Base-by-base conservation (phyloP, 2,113 vertebrate species). In the Lamprologus callipterus region DNA sequence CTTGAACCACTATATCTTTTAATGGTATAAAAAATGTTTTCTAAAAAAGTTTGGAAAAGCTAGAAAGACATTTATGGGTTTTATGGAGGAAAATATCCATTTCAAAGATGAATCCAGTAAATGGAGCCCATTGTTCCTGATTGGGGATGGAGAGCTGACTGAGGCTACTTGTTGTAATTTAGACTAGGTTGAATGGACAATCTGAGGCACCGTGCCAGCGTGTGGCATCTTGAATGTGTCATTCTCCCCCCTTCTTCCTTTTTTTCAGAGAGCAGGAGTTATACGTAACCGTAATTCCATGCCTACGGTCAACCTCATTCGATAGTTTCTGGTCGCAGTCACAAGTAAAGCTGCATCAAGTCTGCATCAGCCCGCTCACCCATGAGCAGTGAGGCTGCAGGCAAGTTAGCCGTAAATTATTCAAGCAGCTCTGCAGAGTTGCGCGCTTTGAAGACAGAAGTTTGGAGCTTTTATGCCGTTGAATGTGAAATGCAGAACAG, bases 201-300 rank as follows among this genome's bases (percentile, higher is more conserved):
- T 92, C 63, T 63, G 16, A n/a, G 90, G 89, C 91, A 33, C 53
- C 13, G 6, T 85, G 86, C 92, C 92, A 93, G 86, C n/a, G 8
- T 84, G 78, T 73, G 89, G 92, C 80, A 13, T 91, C 93, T 93
- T 87, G 21, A 91, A 87, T 92, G 80, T 89, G 85, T 88, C 92
- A 83, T 90, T 89, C 82, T 21, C 26, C 45, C 17, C 9, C 31
- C 31, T 16, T 58, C 8, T 58, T 19, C 0, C 3, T 33, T 35
- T 63, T 26, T 55, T 42, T n/a, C 23, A 78, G 55, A 85, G 70
- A 91, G 21, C 84, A 81, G 82, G 83, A 81, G 23, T 85, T 37
- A 89, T 26, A 45, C 11, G 11, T 65, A 47, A 51, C 51, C 11
- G 11, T 7, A 2, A 54, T 40, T 53, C 58, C 21, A 86, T 37